Percentiles rank a stretch among this genome's conserved stretches.
Evolutionary conservation across 1,140 invertebrate genomes (phyloP).

Genomic region (Leptinotarsa defecta): DNA sequence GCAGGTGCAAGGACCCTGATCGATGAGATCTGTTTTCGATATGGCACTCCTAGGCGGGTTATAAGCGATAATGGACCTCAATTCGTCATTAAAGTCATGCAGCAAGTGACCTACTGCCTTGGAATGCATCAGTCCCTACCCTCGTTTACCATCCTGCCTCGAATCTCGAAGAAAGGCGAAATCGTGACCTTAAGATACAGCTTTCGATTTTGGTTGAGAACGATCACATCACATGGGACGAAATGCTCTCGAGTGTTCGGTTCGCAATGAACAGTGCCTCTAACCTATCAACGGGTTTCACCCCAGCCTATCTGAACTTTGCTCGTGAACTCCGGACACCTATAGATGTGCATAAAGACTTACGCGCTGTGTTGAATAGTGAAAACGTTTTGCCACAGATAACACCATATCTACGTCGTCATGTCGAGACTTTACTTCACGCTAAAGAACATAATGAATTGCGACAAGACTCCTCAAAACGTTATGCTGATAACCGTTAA

Average conservation of each 20-base stretch:
- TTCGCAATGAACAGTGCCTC: constrained; percentile 57
- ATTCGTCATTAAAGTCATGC: constrained; percentile 48
- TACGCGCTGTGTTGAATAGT: constrained; percentile 39
- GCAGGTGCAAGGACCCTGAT: constrained; percentile 34
- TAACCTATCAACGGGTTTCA: constrained; percentile 52
- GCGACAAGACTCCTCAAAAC: too few relatives aligned
- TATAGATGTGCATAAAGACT: constrained; percentile 43
- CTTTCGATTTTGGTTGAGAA: constrained; percentile 45
- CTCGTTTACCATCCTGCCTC: constrained; percentile 53
- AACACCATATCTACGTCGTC: constrained; percentile 39
- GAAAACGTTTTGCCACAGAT: constrained; percentile 48
- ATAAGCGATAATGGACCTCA: constrained; percentile 44
- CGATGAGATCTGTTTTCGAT: constrained; percentile 38
- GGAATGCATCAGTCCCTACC: constrained; percentile 48
- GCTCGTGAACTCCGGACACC: constrained; percentile 45
- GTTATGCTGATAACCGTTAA: constrained; percentile 6
- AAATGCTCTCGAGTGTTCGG: constrained; percentile 49
- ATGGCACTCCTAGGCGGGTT: constrained; percentile 34
- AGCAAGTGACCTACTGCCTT: constrained; percentile 47
- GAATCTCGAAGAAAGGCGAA: constrained; percentile 55
- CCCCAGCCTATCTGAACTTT: constrained; percentile 55
- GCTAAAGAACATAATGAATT: constrained; percentile 18
- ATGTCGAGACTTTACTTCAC: not conserved
- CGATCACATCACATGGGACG: constrained; percentile 53
- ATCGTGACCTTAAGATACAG: constrained; percentile 55